Evolutionary conservation across 2,113 vertebrate species (phyloP).

Genomic region (Pandion haliaetus): DNA sequence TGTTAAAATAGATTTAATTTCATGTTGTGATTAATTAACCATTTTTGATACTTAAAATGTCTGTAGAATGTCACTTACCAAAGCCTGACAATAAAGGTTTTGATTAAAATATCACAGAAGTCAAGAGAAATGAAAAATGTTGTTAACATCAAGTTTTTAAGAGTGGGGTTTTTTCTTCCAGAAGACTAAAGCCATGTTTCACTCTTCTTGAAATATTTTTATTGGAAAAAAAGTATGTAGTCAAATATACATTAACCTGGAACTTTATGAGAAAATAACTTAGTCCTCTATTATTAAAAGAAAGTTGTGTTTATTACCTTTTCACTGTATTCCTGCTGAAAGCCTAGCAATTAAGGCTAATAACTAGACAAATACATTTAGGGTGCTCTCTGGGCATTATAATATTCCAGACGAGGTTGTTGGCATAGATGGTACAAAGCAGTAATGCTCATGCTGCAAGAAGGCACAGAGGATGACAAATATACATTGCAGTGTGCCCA

Average conservation of each 20-base stretch:
- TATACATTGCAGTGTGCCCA: not conserved
- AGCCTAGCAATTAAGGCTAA: not conserved
- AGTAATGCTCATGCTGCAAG: not conserved
- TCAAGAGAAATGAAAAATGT: not conserved
- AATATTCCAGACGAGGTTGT: not conserved
- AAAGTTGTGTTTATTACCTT: not conserved
- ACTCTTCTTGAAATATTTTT: not conserved
- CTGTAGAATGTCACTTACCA: not conserved
- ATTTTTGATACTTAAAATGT: not conserved
- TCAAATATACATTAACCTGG: not conserved
- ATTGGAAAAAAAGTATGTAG: not conserved
- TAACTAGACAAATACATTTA: not conserved
- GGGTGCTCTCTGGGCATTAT: not conserved
- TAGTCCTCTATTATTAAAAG: not conserved
- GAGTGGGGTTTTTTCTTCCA: not conserved
- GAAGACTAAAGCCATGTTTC: not conserved
- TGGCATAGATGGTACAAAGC: not conserved
- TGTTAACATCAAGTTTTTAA: not conserved
- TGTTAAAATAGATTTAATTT: not conserved
- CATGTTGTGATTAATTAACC: not conserved
- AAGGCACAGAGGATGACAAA: not conserved
- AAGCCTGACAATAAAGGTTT: not conserved
- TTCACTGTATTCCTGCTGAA: not conserved
- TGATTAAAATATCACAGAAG: not conserved
- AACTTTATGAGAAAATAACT: not conserved